Evolutionary conservation across 2,888 invertebrate species (phyloP).

Genomic region (Drosophila ezoana): DNA sequence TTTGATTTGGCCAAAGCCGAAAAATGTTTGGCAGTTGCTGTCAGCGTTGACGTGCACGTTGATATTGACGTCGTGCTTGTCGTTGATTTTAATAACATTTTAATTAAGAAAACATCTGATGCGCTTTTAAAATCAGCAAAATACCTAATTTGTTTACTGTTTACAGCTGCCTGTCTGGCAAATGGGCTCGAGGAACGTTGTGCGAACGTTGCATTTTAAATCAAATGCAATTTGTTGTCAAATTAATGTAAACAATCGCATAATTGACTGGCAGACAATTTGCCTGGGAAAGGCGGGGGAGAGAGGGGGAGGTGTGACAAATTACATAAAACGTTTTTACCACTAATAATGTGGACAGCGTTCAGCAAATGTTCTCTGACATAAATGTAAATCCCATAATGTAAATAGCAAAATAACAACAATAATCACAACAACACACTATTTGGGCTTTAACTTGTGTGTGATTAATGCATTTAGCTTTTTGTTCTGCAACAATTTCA

Average conservation of each 20-base stretch:
- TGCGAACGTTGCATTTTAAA: constrained; percentile 63
- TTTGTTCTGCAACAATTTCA: constrained; percentile 37
- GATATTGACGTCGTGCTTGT: constrained; percentile 22
- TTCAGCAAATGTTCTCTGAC: constrained; percentile 16
- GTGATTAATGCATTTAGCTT: constrained; percentile 51
- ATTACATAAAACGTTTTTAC: constrained; percentile 36
- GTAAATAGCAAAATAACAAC: constrained; percentile 46
- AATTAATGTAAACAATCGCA: constrained; percentile 73
- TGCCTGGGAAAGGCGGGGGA: not conserved
- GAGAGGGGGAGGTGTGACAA: not conserved
- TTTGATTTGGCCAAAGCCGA: constrained; percentile 15
- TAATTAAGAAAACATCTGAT: constrained; percentile 59
- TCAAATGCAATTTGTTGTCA: constrained; percentile 63
- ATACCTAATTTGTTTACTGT: constrained; percentile 26
- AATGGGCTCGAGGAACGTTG: constrained; percentile 8
- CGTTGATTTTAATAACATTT: constrained; percentile 61
- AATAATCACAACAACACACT: constrained; percentile 55
- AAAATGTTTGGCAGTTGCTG: constrained; percentile 38
- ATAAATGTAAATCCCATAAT: constrained; percentile 38
- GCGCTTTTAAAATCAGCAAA: constrained; percentile 34
- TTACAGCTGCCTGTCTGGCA: not conserved
- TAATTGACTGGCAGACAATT: constrained; percentile 53
- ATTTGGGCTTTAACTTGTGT: constrained; percentile 42
- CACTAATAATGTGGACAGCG: constrained; percentile 44
- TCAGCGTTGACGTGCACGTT: constrained; percentile 37